Evolutionary conservation across 2,888 invertebrate genomes (phyloP), one percentile per base, ranked within the genome.

Genomic region (Chrysodeixis includens): DNA sequence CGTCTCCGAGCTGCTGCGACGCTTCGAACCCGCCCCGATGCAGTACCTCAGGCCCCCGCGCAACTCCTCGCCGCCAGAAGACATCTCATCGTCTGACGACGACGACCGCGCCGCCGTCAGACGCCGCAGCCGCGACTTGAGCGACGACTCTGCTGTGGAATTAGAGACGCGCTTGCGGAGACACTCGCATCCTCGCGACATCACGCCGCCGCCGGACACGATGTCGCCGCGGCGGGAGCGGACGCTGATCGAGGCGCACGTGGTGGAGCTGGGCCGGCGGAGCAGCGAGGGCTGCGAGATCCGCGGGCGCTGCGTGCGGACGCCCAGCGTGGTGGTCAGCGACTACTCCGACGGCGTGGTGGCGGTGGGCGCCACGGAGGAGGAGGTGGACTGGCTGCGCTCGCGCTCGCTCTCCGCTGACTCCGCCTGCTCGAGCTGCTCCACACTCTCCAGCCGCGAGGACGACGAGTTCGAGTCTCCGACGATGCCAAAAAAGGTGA

Each of bases 261-360:
- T 96, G 93, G 92, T 97, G 93, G 86, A 96, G 81, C 86, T 94
- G 70, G 96, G 96, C 46, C 92, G 96, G 83, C 88, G 95, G 64
- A 91, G 93, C 51, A 94, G 94, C 81, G 95, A 95, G 77, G 95
- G 95, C 77, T 86, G 91, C 72, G 93, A 93, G 83, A 89, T 94
- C 75, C 85, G 96, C 74, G 95, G 92, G 80, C 84, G 94, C 83
- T 97, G 96, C 82, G 97, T 97, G 90, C 93, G 98, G 67, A 98
- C 98, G 0, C 98, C 98, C 0, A 98, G 98, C 62, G 98, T 98
- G 54, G 98, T 98, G 3, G 97, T 98, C 51, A 98, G 98, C 84
- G 98, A 98, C 88, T 98, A 98, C 85, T 98, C 98, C 0, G 98
- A 98, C 83, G 98, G 93, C 0, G 86, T 91, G 1, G 86, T 91